Percentiles rank a stretch among this genome's conserved stretches.
These are phyloP conservation scores for Melanaphis sacchari DNA, from an alignment of 1,140 invertebrate species.

Conservation along the genomic window DNA sequence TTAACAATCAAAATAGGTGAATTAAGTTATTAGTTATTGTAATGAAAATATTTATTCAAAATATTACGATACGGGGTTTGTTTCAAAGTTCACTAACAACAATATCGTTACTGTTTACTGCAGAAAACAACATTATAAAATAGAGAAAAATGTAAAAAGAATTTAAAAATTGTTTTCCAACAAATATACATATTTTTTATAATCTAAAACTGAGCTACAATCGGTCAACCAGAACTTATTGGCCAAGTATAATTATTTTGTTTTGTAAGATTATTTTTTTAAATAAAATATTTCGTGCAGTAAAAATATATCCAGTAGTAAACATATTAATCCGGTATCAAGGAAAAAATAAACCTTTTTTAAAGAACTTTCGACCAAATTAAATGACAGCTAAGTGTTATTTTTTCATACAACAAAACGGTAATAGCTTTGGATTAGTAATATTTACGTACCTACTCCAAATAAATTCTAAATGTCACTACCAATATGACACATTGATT, in stretches of 20 bases:
- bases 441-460: background rate
- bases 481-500: background rate
- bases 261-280: background rate
- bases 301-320: background rate
- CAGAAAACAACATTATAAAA: background rate
- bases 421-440: background rate
- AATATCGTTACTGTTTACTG: background rate
- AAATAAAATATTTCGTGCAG: background rate
- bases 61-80: background rate
- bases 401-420: background rate
- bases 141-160: no score
- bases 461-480: background rate
- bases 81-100: background rate
- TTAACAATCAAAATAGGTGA: no score
- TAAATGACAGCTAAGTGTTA: background rate
- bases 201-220: no score
- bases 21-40: no score
- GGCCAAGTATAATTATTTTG: background rate
- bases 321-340: background rate
- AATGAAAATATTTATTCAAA: background rate
- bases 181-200: no score
- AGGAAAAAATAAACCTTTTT: background rate
- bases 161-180: no score
- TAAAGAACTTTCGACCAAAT: background rate
- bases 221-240: no score